Evolutionary conservation across 2,888 invertebrate species (phyloP), one percentile per base, ranked within the genome.

Genomic region (Plebejus melissa): DNA sequence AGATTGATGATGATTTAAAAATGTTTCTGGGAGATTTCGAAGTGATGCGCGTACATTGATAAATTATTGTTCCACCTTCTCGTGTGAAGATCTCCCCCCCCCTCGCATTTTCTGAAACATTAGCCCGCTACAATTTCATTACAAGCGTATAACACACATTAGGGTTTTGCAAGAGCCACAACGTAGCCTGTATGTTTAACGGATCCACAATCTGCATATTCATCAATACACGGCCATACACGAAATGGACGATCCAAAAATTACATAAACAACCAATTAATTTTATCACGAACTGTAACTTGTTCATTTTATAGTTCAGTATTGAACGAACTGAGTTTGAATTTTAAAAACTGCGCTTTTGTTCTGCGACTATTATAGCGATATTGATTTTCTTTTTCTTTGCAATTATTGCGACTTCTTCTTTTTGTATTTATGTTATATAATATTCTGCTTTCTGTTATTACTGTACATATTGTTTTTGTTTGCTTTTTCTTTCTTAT

Each of bases 101-200:
- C 22, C 36, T 32, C 16, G 65, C 5, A 36, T 65, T 65, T 65
- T 65, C 65, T 65, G 13, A 32, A 36, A 65, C 65, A 65, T 65
- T 32, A 16, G 32, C 36, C 32, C 1, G 65, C 13, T 71, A 28
- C 28, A 28, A 71, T 71, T 54, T 70, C 41, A 22, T 41, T 41
- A 41, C 9, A 28, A 13, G 65, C 11, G 65, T 65, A 65, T 32
- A 5, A 65, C 32, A 32, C 70, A 71, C 70, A 46, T 46, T 28
- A 41, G 41, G 71, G 46, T 41, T 41, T 41, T 16, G 6, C 32
- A 16, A 13, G 5, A 32, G 32, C 50, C 72, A 28, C 28, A 72
- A 71, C 70, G 22, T n/a, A 38, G 28, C 32, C 41, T 72, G 50
- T 71, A 46, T 71, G 22, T 50, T 71, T 71, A 71, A 72, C 54